phyloP scores from a whole-genome alignment of 2,113 vertebrate species.

The Cryptotis parvus region DNA sequence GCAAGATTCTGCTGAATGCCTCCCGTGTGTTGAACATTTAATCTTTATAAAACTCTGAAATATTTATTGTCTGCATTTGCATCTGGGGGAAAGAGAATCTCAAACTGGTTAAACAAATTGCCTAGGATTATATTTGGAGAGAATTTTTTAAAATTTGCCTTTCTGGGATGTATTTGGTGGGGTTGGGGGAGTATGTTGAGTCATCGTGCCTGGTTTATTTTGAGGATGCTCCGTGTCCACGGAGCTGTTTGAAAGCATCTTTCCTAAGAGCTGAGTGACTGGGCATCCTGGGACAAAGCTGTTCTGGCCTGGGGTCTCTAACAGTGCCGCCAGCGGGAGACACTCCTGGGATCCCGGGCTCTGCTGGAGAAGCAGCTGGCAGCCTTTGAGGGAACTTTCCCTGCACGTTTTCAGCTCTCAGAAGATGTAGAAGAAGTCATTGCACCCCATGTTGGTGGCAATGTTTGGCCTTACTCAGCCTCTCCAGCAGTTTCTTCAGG shows the following conservation, averaged over 20 bases:
- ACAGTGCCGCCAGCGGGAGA: too few relatives aligned
- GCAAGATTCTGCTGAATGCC: not conserved
- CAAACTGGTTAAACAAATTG: not conserved
- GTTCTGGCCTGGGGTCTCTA: not conserved
- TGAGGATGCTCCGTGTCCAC: not conserved
- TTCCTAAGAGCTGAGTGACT: not conserved
- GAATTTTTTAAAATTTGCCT: not conserved
- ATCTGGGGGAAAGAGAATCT: not conserved
- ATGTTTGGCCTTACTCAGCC: not conserved
- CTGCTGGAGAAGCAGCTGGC: not conserved
- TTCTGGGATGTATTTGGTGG: not conserved
- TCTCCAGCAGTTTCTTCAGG: not conserved
- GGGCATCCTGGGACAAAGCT: too few relatives aligned
- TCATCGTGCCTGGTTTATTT: not conserved
- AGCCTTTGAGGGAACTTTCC: not conserved
- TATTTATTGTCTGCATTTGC: not conserved
- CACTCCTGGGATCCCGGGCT: not conserved
- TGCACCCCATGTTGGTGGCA: not conserved
- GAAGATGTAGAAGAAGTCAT: not conserved
- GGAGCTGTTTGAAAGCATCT: not conserved
- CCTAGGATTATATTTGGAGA: not conserved
- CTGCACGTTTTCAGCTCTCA: too few relatives aligned
- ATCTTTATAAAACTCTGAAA: not conserved
- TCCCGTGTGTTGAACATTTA: not conserved
- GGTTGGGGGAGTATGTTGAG: too few relatives aligned